Evolutionary conservation across 2,797 vertebrate genomes (phyloP).

Genomic region (Galagoides demidoff): DNA sequence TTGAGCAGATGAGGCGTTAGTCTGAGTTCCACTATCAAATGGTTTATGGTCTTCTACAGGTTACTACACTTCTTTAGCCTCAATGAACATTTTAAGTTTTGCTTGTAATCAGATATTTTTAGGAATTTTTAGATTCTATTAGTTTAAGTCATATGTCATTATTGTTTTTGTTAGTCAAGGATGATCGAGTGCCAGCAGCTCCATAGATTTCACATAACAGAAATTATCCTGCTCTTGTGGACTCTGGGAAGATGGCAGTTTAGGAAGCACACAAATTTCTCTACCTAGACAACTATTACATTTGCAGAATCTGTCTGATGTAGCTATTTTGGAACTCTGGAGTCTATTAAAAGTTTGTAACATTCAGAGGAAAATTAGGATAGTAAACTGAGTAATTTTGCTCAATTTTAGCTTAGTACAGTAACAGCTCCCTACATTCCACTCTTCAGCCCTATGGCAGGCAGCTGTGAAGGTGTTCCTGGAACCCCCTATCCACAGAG

Average conservation of each 20-base stretch:
- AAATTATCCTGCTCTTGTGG: neutral
- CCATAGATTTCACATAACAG: neutral
- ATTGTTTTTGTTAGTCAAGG: neutral
- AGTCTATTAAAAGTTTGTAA: neutral
- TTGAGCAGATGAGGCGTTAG: neutral
- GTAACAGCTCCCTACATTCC: neutral
- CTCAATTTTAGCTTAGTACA: neutral
- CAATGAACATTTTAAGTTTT: neutral
- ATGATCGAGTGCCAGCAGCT: neutral
- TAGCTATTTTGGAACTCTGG: neutral
- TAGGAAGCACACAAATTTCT: neutral
- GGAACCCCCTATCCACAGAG: neutral
- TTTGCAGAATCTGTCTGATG: neutral
- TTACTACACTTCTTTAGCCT: neutral
- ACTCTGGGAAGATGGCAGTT: neutral
- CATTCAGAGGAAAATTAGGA: neutral
- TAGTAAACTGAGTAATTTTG: neutral
- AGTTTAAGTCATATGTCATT: neutral
- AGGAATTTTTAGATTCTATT: neutral
- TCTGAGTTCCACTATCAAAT: neutral
- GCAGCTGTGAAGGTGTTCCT: neutral
- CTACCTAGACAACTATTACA: neutral
- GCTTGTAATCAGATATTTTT: neutral
- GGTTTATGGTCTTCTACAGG: neutral
- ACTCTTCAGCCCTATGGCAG: neutral